A percentile compares a stretch with the other conserved stretches of the same genome.
These are phyloP conservation scores for Macroramphosus scolopax DNA, from an alignment of 2,797 vertebrate species.

Conservation along the genomic window DNA sequence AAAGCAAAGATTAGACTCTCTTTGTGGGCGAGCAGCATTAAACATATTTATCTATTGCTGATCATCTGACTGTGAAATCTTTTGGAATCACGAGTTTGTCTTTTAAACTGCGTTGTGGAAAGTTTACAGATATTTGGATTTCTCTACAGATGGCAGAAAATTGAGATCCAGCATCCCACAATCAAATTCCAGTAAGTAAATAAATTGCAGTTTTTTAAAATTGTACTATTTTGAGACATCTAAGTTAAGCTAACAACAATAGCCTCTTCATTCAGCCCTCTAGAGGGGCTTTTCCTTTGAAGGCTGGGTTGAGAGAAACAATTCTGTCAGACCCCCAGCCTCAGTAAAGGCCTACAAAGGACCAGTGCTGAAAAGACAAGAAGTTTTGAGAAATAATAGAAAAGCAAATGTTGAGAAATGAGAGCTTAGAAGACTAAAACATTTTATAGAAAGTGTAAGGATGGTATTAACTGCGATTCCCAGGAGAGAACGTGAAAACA, in stretches of 20 bases:
- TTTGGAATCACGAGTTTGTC: slow-evolving; percentile 79
- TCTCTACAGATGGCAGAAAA: not conserved
- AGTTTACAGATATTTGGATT: slow-evolving; percentile 21
- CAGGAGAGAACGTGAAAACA: slow-evolving; percentile 60
- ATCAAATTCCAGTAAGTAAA: slow-evolving; percentile 1
- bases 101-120: slow-evolving; percentile 27
- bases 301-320: slow-evolving; percentile 62
- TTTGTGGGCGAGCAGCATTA: slow-evolving; percentile 86
- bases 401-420: slow-evolving; percentile 80
- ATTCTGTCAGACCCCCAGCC: slow-evolving; percentile 60
- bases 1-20: slow-evolving; percentile 84
- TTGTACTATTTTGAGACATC: slow-evolving; percentile 46
- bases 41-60: slow-evolving; percentile 93
- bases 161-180: not conserved
- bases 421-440: slow-evolving; percentile 66
- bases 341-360: slow-evolving; percentile 69
- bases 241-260: slow-evolving; percentile 64
- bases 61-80: slow-evolving; percentile 96
- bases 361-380: slow-evolving; percentile 56
- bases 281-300: slow-evolving; percentile 66
- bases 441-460: slow-evolving; percentile 58
- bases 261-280: slow-evolving; percentile 58
- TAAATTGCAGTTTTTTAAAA: slow-evolving; percentile 22
- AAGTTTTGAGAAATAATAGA: slow-evolving; percentile 67
- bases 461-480: slow-evolving; percentile 63